Conservation (phyloP, 2,888 invertebrate genomes). For the Thecophora atra region DNA sequence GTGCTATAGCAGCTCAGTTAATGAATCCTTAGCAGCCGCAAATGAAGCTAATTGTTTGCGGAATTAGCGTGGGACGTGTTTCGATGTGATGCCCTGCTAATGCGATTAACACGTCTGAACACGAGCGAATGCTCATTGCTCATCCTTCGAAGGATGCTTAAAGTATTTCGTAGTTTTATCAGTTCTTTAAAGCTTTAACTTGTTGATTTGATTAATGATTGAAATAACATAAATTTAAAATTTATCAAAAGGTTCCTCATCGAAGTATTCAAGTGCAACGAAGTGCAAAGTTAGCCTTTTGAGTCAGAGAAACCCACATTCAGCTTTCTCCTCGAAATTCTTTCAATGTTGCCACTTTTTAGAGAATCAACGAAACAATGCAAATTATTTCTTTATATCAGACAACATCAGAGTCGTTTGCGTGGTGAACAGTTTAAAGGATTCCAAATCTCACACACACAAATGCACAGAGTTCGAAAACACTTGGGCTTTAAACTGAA, state of each 20-base stretch:
- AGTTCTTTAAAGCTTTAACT: too few species aligned
- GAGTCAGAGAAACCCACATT: neutral
- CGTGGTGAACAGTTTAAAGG: neutral
- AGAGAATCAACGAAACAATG: neutral
- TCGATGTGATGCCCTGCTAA: too few species aligned
- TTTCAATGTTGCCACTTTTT: neutral
- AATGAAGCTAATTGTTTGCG: too few species aligned
- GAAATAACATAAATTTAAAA: neutral
- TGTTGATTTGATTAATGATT: too few species aligned
- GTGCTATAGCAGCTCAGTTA: too few species aligned
- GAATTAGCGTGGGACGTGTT: too few species aligned
- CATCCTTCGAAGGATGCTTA: too few species aligned
- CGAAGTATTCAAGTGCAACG: neutral
- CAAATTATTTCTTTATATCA: neutral
- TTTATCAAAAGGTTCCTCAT: neutral
- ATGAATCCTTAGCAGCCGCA: too few species aligned
- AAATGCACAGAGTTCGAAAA: neutral
- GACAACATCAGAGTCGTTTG: too few species aligned
- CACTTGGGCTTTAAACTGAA: neutral
- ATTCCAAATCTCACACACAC: neutral
- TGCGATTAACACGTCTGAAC: too few species aligned
- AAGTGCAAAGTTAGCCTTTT: neutral
- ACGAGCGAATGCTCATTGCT: too few species aligned
- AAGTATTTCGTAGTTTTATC: too few species aligned
- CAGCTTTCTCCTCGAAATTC: neutral